Percentiles rank a stretch among this genome's conserved stretches.
phyloP scores from a whole-genome alignment of 2,797 vertebrate species.

The Jordanella pulchra region DNA sequence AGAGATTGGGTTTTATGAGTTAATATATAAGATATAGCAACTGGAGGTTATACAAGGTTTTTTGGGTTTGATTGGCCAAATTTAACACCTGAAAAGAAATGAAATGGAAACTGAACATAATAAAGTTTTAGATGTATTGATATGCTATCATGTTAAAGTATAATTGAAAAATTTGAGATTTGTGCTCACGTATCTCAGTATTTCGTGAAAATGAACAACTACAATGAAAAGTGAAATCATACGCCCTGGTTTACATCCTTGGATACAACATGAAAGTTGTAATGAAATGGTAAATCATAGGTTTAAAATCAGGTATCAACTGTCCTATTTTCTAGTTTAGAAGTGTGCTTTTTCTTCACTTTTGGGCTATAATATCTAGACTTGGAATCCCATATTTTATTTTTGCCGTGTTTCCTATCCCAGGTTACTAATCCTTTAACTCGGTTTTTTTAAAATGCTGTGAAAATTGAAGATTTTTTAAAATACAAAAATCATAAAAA shows the following conservation, averaged over 20 bases:
- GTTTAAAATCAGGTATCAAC: background rate
- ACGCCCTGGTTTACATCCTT: background rate
- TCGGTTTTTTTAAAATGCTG: background rate
- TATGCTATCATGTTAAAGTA: background rate
- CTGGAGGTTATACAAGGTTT: background rate
- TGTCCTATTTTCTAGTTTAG: background rate
- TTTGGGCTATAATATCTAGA: background rate
- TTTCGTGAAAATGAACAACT: background rate
- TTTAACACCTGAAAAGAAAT: background rate
- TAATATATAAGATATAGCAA: background rate
- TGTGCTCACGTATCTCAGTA: background rate
- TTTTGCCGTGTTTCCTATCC: background rate
- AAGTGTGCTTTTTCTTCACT: background rate
- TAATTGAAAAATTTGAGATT: background rate
- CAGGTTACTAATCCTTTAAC: background rate
- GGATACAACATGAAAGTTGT: background rate
- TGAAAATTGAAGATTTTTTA: background rate
- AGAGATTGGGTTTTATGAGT: background rate
- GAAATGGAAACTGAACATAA: no score
- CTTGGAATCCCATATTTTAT: background rate
- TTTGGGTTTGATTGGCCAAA: background rate
- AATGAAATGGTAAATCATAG: background rate
- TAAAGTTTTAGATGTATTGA: no score
- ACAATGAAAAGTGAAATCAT: background rate
- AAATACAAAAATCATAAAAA: no score